Percentiles rank a stretch among this genome's conserved stretches.
Conservation (phyloP, 2,797 vertebrate species). For the Thamnophis elegans region DNA sequence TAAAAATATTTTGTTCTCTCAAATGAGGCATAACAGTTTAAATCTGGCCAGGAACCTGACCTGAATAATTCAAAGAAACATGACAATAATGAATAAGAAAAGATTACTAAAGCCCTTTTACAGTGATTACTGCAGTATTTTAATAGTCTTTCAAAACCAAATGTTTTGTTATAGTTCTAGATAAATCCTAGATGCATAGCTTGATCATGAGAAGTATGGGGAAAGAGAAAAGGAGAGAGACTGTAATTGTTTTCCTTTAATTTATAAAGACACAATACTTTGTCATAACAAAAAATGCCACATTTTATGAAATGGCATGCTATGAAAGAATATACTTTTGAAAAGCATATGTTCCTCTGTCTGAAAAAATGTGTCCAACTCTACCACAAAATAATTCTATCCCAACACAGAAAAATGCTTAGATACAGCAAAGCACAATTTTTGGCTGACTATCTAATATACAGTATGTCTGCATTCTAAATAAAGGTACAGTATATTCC, state of each 20-base stretch:
- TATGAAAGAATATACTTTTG: not conserved
- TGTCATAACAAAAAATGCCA: not conserved
- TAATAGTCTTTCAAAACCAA: conserved; percentile 18
- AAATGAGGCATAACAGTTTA: conserved; percentile 14
- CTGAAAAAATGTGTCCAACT: conserved; percentile 18
- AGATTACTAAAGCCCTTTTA: conserved; percentile 11
- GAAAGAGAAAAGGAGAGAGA: conserved; percentile 9
- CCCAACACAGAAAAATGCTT: not conserved
- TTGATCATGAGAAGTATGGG: not conserved
- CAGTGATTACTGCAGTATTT: conserved; percentile 15
- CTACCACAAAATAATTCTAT: not conserved
- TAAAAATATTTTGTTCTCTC: conserved; percentile 5
- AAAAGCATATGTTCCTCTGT: conserved; percentile 29
- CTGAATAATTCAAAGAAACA: conserved; percentile 17
- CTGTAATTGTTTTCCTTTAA: conserved; percentile 5
- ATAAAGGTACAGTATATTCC: not conserved
- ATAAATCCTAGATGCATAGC: not conserved
- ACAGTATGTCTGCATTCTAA: not conserved
- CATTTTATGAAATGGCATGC: not conserved
- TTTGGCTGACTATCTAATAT: not conserved
- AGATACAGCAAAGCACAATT: not conserved
- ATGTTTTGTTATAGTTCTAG: not conserved
- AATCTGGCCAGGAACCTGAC: conserved; percentile 8
- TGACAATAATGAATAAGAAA: conserved; percentile 19
- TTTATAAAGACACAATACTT: not conserved